phyloP scores from a whole-genome alignment of 2,113 vertebrate species.

The Cheirogaleus medius region DNA sequence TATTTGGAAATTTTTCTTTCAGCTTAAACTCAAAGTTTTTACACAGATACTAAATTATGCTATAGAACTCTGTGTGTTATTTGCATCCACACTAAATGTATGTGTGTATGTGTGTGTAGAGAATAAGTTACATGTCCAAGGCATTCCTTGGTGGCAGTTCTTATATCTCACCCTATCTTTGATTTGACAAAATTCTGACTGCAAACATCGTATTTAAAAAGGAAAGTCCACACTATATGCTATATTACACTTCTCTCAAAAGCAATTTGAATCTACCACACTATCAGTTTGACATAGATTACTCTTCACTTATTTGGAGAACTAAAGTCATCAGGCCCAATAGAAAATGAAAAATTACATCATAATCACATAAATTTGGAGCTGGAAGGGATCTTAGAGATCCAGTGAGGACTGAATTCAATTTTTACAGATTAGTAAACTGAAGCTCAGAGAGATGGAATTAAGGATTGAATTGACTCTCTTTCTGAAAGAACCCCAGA shows the following conservation, averaged over 20 bases:
- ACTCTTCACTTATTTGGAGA: not conserved
- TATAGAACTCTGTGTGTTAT: not conserved
- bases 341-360: conserved; percentile 54
- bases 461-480: not conserved
- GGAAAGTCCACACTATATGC: not conserved
- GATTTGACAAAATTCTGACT: not conserved
- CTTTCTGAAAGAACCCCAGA: not conserved
- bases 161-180: not conserved
- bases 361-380: not conserved
- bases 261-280: not conserved
- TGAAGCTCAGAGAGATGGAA: not conserved
- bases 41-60: not conserved
- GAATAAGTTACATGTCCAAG: not conserved
- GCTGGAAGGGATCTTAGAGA: not conserved
- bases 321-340: not conserved
- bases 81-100: not conserved
- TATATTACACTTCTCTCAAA: not conserved
- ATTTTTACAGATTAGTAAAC: not conserved
- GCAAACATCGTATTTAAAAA: not conserved
- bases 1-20: fast-evolving
- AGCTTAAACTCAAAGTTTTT: not conserved
- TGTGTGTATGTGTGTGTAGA: not conserved
- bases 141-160: not conserved
- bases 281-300: not conserved
- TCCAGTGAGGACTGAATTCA: not conserved